Evolutionary conservation across 2,797 vertebrate species (phyloP), one percentile per base, ranked within the genome.

Genomic region (Eulemur mongoz): DNA sequence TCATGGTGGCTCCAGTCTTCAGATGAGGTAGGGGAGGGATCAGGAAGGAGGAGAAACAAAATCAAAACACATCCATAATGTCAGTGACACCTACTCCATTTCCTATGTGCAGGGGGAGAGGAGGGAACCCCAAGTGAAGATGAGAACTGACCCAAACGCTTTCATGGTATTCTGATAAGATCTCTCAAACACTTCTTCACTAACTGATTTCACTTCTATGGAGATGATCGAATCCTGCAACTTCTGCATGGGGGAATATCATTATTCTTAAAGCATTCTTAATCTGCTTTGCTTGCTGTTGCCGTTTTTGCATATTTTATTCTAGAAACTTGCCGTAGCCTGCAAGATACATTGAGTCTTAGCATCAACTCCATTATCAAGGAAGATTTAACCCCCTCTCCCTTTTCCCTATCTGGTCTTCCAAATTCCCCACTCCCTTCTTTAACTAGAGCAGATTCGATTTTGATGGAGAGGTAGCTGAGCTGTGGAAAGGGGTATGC

Each of bases 11-110:
- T 61, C 63, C 45, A 57, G 5, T 93, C 79, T 75, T 97, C 85
- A 95, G 52, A 45, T 63, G 72, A 59, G 11, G 4, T 61, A 1
- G 2, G 1, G 20, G 14, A 69, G 4, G 54, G 22, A 50, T 79
- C 70, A 87, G 54, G 38, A 89, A 94, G 50, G 38, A 91, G 6
- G 59, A 93, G 65, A 95, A 73, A 87, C 57, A 95, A 96, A 94
- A 83, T 38, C 20, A 75, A 87, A 85, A 50, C 43, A 32, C 45
- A 54, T 25, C 25, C 11, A 18, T 65, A 52, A 67, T 70, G 13
- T 67, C 32, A 69, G 6, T 57, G 89, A 82, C 25, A 67, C n/a
- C 48, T 67, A 40, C 59, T 23, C 25, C 3, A 6, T 30, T 95
- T 76, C 27, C 57, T 69, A 52, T 70, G 82, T 86, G 32, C 22